Evolutionary conservation across 2,113 vertebrate species (phyloP), one percentile per base, ranked within the genome.

Genomic region (Petrocephalus microphthalmus): DNA sequence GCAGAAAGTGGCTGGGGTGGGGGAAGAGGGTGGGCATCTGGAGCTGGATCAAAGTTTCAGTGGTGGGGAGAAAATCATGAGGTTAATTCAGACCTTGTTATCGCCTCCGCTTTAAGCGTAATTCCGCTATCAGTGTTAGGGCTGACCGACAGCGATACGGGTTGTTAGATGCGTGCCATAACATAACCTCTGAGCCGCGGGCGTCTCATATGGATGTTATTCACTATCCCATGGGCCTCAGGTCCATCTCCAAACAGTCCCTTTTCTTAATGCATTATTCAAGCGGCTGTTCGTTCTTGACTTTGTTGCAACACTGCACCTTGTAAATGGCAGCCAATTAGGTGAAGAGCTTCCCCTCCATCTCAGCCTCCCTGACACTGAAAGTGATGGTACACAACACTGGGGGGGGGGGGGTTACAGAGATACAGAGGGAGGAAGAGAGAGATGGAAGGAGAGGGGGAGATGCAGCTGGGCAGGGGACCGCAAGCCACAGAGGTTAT

Each of bases 261-360:
- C 33, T 82, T 47, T 47, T 22, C 47, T 42, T 42, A 82, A 45
- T 84, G 81, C 19, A 51, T 22, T 49, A 5, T 20, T 51, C 25
- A 60, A 85, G 52, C 7, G 8, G 54, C 84, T 51, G 25, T 85
- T 25, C 84, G 25, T 13, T 33, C n/a, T 15, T 15, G 52, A n/a
- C 13, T 51, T 13, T 0, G 22, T 22, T 47, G 0, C 83, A 85
- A 19, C 49, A 53, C 29, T n/a, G 13, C 37, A 49, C 22, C 2
- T 47, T 82, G 17, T 92, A 95, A 96, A 95, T 94, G 94, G 95
- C 96, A 96, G 94, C 97, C 97, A 97, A 96, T 95, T 89, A 92
- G 92, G 92, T 93, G 89, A 92, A 91, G 94, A 94, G 94, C 93
- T 93, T 95, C n/a, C 8, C 91, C 91, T 92, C 93, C 90, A 87